These are phyloP conservation scores for Poecilia velifera DNA, from an alignment of 2,797 vertebrate genomes.

Conservation along the genomic window DNA sequence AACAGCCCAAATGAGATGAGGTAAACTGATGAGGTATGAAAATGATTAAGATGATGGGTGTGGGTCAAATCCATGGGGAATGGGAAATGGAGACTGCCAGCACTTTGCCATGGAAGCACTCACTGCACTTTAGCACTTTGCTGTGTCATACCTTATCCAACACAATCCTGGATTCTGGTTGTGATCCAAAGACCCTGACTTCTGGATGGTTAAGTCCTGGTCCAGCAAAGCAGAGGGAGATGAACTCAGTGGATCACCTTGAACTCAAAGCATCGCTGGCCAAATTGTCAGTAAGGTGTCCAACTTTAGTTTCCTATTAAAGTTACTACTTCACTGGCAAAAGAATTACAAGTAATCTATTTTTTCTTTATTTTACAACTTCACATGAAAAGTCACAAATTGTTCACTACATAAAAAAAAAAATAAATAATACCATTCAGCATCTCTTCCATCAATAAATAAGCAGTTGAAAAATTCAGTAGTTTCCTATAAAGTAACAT, in stretches of 20 bases:
- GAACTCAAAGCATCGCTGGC: slow-evolving; percentile 52
- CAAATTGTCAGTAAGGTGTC: slow-evolving; percentile 21
- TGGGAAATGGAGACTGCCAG: slow-evolving; percentile 93
- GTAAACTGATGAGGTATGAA: slow-evolving; percentile 66
- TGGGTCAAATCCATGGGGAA: slow-evolving; percentile 79
- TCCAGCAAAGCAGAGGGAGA: slow-evolving; percentile 97
- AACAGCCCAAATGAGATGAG: slow-evolving; percentile 83
- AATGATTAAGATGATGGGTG: slow-evolving; percentile 83
- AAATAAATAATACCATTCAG: not conserved
- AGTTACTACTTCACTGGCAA: slow-evolving; percentile 27
- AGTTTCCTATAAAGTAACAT: slow-evolving; percentile 8
- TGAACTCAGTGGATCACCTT: slow-evolving; percentile 89
- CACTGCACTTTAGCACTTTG: slow-evolving; percentile 87
- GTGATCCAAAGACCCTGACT: slow-evolving; percentile 98
- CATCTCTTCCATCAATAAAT: not conserved
- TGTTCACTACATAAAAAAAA: not conserved
- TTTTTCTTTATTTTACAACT: slow-evolving; percentile 7
- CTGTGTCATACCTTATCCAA: slow-evolving; percentile 97
- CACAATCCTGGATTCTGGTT: slow-evolving; percentile 94
- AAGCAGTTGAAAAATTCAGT: slow-evolving; percentile 2
- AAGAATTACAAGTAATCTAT: slow-evolving; percentile 13
- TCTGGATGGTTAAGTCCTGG: slow-evolving; percentile 94
- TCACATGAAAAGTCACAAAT: not conserved
- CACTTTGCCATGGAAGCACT: slow-evolving; percentile 94
- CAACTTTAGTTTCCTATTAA: slow-evolving; percentile 24